Base-by-base conservation (phyloP, 2,888 invertebrate genomes). In the Phlogophora meticulosa region DNA sequence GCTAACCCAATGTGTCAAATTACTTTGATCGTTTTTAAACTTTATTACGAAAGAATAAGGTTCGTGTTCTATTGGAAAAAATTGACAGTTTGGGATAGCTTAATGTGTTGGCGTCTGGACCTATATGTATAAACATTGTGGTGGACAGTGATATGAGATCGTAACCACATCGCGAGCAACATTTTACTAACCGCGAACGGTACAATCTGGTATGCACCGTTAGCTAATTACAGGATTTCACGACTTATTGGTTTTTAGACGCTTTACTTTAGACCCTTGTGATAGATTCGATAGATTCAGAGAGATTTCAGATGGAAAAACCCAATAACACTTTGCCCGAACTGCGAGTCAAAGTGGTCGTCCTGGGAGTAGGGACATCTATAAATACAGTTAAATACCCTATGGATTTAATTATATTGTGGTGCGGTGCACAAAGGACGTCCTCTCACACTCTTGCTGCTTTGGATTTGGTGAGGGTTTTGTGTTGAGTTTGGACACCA, bases 141-240 rank as follows among this genome's bases (percentile, higher is more conserved):
- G 82, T 78, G 73, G 58, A 49, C 71, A 73, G 61, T 76, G 72
- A 73, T 81, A 81, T 72, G 74, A 68, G 72, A 64, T 73, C 48
- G 72, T 65, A 65, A 82, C 83, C 82, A 68, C 81, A 83, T 40
- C 40, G 67, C 72, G 70, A 79, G 68, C 72, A 81, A 81, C 82
- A 85, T 83, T 78, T 86, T 75, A 72, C 79, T 78, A 73, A 79
- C 72, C 71, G 65, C 76, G 76, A 90, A 92, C 93, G 92, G 93
- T 92, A 92, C 89, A 85, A 85, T 88, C 89, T 83, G 81, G 87
- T 87, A 87, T 88, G 84, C 86, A 89, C 93, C 93, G 93, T 93
- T 93, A 92, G 83, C 87, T 92, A 92, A 92, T 93, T 93, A 91
- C 88, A 87, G 81, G 82, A 88, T 84, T 85, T 86, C 81, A 84